phyloP scores from a whole-genome alignment of 2,797 vertebrate species.

The Scolopax rusticola region DNA sequence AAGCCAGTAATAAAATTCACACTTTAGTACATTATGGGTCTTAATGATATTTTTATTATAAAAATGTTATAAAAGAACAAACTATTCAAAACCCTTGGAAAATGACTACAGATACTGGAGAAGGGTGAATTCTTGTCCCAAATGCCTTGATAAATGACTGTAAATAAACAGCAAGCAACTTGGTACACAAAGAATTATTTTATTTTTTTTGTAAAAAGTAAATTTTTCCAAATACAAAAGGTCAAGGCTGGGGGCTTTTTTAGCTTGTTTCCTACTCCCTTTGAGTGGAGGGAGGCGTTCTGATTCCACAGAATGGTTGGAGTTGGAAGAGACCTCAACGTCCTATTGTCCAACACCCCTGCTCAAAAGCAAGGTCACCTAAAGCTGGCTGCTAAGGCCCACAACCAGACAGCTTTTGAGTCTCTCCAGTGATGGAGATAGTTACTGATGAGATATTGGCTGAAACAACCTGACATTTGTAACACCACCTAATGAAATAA shows the following conservation, averaged over 20 bases:
- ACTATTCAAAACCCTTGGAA: neutral
- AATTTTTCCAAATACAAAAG: neutral
- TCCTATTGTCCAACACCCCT: neutral
- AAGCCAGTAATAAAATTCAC: constrained; percentile 26
- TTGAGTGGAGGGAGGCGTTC: neutral
- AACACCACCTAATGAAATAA: neutral
- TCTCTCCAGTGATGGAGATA: neutral
- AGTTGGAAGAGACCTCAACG: neutral
- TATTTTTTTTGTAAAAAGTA: neutral
- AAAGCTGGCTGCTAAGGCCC: neutral
- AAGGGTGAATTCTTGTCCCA: neutral
- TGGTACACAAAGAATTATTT: neutral
- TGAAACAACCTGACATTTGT: neutral
- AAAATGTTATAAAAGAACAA: constrained; percentile 38
- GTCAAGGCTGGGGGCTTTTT: neutral
- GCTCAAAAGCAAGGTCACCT: neutral
- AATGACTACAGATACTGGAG: neutral
- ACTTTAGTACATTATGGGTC: neutral
- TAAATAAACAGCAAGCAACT: neutral
- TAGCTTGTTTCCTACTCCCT: neutral
- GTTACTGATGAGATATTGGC: neutral
- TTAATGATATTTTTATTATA: constrained; percentile 42
- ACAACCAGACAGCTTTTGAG: neutral
- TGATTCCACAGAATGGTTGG: neutral
- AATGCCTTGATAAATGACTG: neutral